phyloP scores from a whole-genome alignment of 2,113 vertebrate genomes.

The Jacana jacana region DNA sequence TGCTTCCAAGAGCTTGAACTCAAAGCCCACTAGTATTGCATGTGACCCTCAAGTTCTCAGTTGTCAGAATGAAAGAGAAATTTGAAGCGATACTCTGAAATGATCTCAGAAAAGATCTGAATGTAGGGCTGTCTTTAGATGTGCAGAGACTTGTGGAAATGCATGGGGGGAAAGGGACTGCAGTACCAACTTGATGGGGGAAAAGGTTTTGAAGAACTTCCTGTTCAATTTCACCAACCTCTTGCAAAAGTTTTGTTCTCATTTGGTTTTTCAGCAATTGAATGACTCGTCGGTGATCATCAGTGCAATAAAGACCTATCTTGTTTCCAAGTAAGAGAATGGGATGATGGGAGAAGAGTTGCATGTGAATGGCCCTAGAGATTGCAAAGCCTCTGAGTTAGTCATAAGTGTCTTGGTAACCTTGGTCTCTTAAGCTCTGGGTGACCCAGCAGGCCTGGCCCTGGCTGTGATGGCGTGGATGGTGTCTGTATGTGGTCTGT shows the following conservation, averaged over 20 bases:
- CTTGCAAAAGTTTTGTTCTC: background rate
- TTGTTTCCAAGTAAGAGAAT: conserved; percentile 84
- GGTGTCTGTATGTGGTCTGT: background rate
- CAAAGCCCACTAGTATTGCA: background rate
- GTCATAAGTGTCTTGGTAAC: background rate
- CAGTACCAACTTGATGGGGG: background rate
- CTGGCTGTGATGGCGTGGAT: background rate
- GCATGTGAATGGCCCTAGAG: background rate
- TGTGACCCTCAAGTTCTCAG: background rate
- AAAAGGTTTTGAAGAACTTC: background rate
- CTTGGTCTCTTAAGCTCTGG: background rate
- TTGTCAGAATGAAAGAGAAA: background rate
- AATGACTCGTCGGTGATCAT: conserved; percentile 98
- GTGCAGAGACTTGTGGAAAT: background rate
- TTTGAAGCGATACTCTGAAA: background rate
- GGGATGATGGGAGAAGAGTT: background rate
- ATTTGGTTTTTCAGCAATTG: conserved; percentile 83
- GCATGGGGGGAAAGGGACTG: background rate
- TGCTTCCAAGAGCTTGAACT: background rate
- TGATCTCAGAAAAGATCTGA: background rate
- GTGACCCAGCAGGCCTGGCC: background rate
- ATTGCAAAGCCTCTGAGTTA: background rate
- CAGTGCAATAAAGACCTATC: conserved; percentile 87
- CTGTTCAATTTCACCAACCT: background rate
- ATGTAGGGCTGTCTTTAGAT: background rate